Evolutionary conservation across 2,797 vertebrate species (phyloP).

Genomic region (Catostomus latipinnis): DNA sequence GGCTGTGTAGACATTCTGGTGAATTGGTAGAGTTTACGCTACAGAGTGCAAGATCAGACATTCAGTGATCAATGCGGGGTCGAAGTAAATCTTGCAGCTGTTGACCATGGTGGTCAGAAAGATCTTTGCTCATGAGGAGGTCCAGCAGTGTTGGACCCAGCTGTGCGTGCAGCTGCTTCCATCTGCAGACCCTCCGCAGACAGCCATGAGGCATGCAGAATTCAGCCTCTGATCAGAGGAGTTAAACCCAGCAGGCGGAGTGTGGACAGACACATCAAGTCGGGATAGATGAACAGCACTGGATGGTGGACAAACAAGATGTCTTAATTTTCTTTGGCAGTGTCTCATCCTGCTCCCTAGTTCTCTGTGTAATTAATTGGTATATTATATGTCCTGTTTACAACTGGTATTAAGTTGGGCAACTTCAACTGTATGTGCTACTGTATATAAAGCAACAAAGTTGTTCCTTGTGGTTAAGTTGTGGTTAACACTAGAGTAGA

Average conservation of each 20-base stretch:
- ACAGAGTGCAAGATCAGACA: slow-evolving; percentile 51
- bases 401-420: too few relatives aligned
- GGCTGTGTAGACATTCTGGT: slow-evolving; percentile 12
- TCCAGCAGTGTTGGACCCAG: slow-evolving; percentile 74
- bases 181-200: slow-evolving; percentile 73
- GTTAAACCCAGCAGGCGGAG: slow-evolving; percentile 55
- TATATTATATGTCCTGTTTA: too few relatives aligned
- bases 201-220: slow-evolving; percentile 57
- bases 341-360: too few relatives aligned
- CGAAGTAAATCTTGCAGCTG: slow-evolving; percentile 72
- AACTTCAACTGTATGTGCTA: too few relatives aligned
- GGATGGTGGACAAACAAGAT: slow-evolving; percentile 1
- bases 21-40: slow-evolving; percentile 45
- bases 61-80: slow-evolving; percentile 62
- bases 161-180: slow-evolving; percentile 79
- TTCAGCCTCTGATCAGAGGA: slow-evolving; percentile 59
- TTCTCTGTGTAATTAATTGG: too few relatives aligned
- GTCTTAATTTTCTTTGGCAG: slow-evolving; percentile 9
- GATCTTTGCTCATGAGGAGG: slow-evolving; percentile 70
- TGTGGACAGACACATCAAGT: slow-evolving; percentile 54
- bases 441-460: too few relatives aligned
- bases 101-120: slow-evolving; percentile 69
- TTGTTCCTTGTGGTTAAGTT: too few relatives aligned
- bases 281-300: neutral
- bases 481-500: too few relatives aligned